Base-by-base conservation (phyloP, 2,888 invertebrate genomes). In the Xanthostigma xanthostigma region DNA sequence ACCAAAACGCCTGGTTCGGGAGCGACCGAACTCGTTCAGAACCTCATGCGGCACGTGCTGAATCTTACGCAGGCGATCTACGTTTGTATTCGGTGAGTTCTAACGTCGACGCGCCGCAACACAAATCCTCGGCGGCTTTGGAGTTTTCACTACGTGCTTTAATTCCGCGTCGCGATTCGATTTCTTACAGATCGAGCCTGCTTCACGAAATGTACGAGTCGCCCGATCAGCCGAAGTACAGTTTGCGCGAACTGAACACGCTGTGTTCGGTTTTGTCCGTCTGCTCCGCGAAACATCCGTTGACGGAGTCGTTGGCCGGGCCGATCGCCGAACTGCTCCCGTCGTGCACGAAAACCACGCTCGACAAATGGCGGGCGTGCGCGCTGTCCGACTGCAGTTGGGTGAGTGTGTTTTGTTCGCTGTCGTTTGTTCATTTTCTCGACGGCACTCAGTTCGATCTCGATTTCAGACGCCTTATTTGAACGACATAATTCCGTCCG, bases 401-500 rank as follows among this genome's bases (percentile, higher is more conserved):
- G 45, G 35, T 35, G 41, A 51, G 11, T 11, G 34, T 27, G 6
- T 27, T 10, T 11, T 42, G n/a, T 47, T 12, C 9, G 14, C 9
- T 11, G 3, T 36, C 6, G 11, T 34, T 36, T 13, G 35, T 36
- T 44, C 35, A 8, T 44, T 44, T 34, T 44, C 12, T 8, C 46
- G 5, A 48, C 9, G 8, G 42, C 45, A 46, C 12, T 39, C 14
- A n/a, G 8, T 12, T 36, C 14, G 10, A 34, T 37, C 9, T 35
- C 38, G 48, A 46, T 61, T 63, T 38, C 67, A 84, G 84, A 75
- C 76, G 36, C 78, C 79, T 14, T 85, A 80, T 66, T 74, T 80
- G 37, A 78, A 78, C 53, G 87, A 90, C 61, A 79, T 86, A 37
- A 82, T 90, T 53, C 89, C 90, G 11, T 81, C 84, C 0, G 90